Evolutionary conservation across 2,797 vertebrate species (phyloP), one percentile per base, ranked within the genome.

Genomic region (Parauchenoglanis punctatus): DNA sequence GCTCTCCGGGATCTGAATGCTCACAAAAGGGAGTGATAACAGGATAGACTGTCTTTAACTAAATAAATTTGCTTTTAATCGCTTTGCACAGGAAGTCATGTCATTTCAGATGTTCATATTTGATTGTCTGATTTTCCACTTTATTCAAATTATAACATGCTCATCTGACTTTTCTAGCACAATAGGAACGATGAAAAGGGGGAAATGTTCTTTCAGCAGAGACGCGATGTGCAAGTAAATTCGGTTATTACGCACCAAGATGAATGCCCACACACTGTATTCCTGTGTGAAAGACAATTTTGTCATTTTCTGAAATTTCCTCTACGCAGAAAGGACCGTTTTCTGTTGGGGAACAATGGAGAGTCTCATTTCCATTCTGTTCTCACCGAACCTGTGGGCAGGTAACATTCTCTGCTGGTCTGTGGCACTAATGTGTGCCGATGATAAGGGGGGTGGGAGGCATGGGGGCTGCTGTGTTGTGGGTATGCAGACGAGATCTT

Each of bases 51-150:
- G 94, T 95, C 93, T 93, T 93, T 89, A 95, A 94, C 95, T 94
- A 96, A 96, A 96, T 96, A 96, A 94, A 96, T 96, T 94, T 95
- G 94, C 95, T 95, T 96, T 96, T 96, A 96, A 96, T 96, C 95
- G 93, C 94, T 92, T 91, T 83, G 91, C 96, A 96, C 95, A 94
- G 95, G 94, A 96, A 95, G 94, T 94, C 95, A 94, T 95, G 95
- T 95, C 94, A 95, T 95, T 96, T 95, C 93, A 91, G 95, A 94
- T 94, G 95, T 94, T 87, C 94, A 91, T 94, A 96, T 96, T 94
- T 95, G 95, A 96, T 96, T 93, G 94, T 94, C 94, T 94, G 96
- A 96, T 96, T 96, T 93, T 89, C 91, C 93, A 94, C 95, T 96
- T 96, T 95, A 96, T 96, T 96, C 95, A 96, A 96, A 96, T 96